Conservation (phyloP, 2,113 vertebrate species). For the Thunnus thynnus region DNA sequence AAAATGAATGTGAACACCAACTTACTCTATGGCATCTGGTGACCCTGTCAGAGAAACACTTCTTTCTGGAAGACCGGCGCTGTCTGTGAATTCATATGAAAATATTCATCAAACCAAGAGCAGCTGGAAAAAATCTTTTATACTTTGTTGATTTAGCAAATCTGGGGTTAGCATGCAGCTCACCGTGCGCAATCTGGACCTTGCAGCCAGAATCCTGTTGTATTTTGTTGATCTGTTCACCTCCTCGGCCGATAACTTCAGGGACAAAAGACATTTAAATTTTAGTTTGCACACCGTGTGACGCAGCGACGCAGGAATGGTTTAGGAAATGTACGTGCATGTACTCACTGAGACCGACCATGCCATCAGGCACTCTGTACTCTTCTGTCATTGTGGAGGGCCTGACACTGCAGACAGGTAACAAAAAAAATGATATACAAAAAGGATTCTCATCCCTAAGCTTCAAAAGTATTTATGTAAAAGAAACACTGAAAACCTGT, state of each 20-base stretch:
- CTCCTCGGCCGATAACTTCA: conserved; percentile 93
- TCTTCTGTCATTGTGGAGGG: conserved; percentile 91
- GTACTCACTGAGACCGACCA: conserved; percentile 96
- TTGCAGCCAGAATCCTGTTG: conserved; percentile 97
- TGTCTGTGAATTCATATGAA: conserved; percentile 82
- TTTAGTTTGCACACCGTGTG: not conserved
- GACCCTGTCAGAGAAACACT: conserved; percentile 90
- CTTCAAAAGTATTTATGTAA: not conserved
- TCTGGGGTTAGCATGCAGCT: conserved; percentile 3
- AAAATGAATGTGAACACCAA: conserved; percentile 31
- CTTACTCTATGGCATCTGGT: conserved; percentile 92
- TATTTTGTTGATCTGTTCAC: conserved; percentile 97
- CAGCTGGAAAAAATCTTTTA: not conserved
- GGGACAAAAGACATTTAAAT: conserved; percentile 17
- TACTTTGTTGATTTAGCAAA: not conserved
- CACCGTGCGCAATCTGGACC: conserved; percentile 95
- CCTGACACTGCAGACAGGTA: conserved; percentile 69
- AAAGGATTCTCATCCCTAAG: not conserved
- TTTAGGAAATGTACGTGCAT: not conserved
- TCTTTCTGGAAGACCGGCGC: conserved; percentile 91
- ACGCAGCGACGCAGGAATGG: not conserved
- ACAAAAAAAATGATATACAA: not conserved
- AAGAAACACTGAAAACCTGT: not conserved
- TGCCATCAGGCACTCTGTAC: conserved; percentile 92
- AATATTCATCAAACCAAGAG: not conserved